Evolutionary conservation across 2,888 invertebrate genomes (phyloP).

Genomic region (Caenorhabditis sp.): DNA sequence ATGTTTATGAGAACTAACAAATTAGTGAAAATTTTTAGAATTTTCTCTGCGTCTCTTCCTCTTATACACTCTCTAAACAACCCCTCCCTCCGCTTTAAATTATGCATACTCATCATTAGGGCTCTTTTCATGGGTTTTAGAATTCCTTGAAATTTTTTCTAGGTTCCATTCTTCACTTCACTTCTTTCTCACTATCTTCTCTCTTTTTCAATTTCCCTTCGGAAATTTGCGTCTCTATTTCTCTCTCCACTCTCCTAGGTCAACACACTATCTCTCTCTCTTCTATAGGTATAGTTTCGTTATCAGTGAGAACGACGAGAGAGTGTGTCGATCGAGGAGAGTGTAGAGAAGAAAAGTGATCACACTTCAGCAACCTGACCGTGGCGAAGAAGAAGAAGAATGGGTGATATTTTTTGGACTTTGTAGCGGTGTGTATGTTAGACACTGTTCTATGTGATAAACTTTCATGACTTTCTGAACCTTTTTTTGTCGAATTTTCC

Average conservation of each 20-base stretch:
- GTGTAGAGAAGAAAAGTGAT: slow-evolving; percentile 22
- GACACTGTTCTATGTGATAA: slow-evolving; percentile 2
- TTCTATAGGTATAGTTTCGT: slow-evolving; percentile 10
- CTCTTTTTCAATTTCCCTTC: not conserved
- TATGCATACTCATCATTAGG: slow-evolving; percentile 24
- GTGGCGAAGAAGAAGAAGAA: not conserved
- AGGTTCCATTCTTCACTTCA: not conserved
- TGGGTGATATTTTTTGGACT: slow-evolving; percentile 31
- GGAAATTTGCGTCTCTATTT: not conserved
- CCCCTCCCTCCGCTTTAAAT: slow-evolving; percentile 16
- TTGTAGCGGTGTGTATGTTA: not conserved
- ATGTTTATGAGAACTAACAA: too few relatives aligned
- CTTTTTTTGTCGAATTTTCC: too few relatives aligned
- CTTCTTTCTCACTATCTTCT: slow-evolving; percentile 5
- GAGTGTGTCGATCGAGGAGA: slow-evolving; percentile 17
- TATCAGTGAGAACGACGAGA: slow-evolving; percentile 14
- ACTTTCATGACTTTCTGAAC: not conserved
- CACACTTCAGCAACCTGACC: slow-evolving; percentile 32
- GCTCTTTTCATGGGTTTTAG: not conserved
- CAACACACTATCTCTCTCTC: too few relatives aligned
- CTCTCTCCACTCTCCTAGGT: slow-evolving; percentile 8
- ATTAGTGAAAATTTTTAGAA: not conserved
- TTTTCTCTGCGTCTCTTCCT: slow-evolving; percentile 18
- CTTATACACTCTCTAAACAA: not conserved
- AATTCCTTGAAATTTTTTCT: not conserved